Percentiles rank a stretch among this genome's conserved stretches.
Conservation (phyloP, 2,797 vertebrate genomes). For the Sus cebifrons region DNA sequence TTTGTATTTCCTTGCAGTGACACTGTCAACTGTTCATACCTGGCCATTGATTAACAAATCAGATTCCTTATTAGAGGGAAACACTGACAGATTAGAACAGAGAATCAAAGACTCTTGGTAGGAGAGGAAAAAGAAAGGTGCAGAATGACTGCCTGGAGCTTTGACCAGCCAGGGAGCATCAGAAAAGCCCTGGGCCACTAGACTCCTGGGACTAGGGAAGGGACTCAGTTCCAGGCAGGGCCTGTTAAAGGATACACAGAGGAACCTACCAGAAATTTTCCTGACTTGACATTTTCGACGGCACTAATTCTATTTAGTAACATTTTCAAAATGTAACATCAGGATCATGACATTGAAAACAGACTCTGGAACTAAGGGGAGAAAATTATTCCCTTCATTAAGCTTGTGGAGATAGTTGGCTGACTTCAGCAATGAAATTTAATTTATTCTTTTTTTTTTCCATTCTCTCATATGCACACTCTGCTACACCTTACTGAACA, state of each 20-base stretch:
- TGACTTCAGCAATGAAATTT: conserved; percentile 70
- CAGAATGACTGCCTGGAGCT: neutral
- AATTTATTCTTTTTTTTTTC: conserved; percentile 74
- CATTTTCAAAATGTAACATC: conserved; percentile 42
- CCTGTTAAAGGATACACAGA: neutral
- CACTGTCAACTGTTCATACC: neutral
- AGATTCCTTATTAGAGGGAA: neutral
- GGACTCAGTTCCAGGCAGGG: neutral
- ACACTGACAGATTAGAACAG: neutral
- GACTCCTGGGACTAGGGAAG: neutral
- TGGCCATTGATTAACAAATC: neutral
- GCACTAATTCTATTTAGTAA: conserved; percentile 42
- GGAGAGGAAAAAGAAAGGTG: neutral
- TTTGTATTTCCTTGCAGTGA: neutral
- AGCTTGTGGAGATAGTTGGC: conserved; percentile 59
- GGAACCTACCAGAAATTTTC: neutral
- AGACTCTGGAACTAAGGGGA: conserved; percentile 34
- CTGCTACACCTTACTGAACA: conserved; percentile 75
- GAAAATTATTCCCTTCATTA: conserved; percentile 59
- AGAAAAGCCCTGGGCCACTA: neutral
- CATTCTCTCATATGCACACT: conserved; percentile 65
- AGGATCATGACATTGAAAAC: conserved; percentile 59
- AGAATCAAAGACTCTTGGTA: neutral
- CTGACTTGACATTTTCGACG: neutral
- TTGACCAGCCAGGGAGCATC: neutral